Base-by-base conservation (phyloP, 2,113 vertebrate genomes). In the Arothron firmamentum region DNA sequence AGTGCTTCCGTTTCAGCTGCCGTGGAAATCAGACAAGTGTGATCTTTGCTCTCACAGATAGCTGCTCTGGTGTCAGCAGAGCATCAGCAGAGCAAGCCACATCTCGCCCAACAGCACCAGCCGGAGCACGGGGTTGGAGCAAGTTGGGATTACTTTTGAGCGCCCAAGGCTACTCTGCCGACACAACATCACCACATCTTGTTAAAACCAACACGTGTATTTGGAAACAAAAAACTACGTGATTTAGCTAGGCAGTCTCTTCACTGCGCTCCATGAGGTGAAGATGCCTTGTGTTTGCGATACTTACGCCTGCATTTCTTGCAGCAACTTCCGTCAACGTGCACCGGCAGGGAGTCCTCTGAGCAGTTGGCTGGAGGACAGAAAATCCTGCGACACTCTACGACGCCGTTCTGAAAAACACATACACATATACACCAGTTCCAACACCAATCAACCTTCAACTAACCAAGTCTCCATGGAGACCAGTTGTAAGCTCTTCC, bases 241-340 rank as follows among this genome's bases (percentile, higher is more conserved):
- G 21, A 34, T 2, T 13, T 17, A 2, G 5, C 16, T 17, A 45
- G 6, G 43, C 43, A 45, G 43, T 45, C 43, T 15, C 25, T 28
- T 28, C 3, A 5, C 4, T 7, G 25, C 25, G 5, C 25, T 25
- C 25, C 25, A 25, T 5, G 25, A 28, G 25, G 25, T 28, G 25
- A 28, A 7, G 25, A 28, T 1, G 6, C 9, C 2, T 38, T 38
- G 34, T 38, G 34, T 38, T 38, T 12, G 34, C 34, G 10, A 38
- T 11, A 95, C 96, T 93, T 78, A 98, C 96, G 94, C 83, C 89
- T 88, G 87, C 96, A 98, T 28, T 91, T 90, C 83, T 93, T 97
- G 82, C 96, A 98, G 85, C 96, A 98, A 47, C 93, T 92, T 18
- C 88, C 90, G 0, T 90, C 79, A 3, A 95, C 68, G 0, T 94